phyloP scores from a whole-genome alignment of 2,797 vertebrate genomes.

The Pogonophryne albipinna region DNA sequence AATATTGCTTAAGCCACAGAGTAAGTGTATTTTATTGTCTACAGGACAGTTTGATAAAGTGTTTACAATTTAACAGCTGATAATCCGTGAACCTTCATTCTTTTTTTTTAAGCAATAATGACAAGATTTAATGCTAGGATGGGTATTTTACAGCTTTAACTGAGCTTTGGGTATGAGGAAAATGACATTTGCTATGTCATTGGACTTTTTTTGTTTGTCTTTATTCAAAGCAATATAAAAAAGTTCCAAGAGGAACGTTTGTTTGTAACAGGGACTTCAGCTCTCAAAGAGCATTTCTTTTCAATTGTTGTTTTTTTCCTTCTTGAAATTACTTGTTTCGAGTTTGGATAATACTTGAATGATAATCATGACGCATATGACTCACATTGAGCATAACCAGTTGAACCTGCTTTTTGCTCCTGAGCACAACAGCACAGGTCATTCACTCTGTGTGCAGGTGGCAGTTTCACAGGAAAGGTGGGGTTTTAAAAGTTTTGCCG shows the following conservation, averaged over 20 bases:
- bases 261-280: slow-evolving; percentile 25
- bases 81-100: background rate
- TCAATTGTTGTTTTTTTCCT: slow-evolving; percentile 2
- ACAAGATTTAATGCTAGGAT: slow-evolving; percentile 22
- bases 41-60: slow-evolving; percentile 6
- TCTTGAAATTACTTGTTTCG: slow-evolving; percentile 34
- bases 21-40: slow-evolving; percentile 20
- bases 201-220: slow-evolving; percentile 16
- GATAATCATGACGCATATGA: slow-evolving; percentile 41
- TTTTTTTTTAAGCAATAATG: slow-evolving; percentile 13
- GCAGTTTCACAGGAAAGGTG: slow-evolving; percentile 36
- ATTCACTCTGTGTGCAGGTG: slow-evolving; percentile 6
- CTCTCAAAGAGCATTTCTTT: slow-evolving; percentile 8
- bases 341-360: slow-evolving; percentile 74
- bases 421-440: slow-evolving; percentile 1
- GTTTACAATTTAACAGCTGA: slow-evolving; percentile 13
- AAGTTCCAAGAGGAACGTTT: slow-evolving; percentile 41
- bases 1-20: slow-evolving; percentile 20
- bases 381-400: slow-evolving; percentile 56
- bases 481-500: slow-evolving; percentile 10
- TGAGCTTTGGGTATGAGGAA: slow-evolving; percentile 17
- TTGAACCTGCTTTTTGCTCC: slow-evolving; percentile 62
- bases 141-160: slow-evolving; percentile 8
- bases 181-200: slow-evolving; percentile 37
- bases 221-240: slow-evolving; percentile 33